Conservation (phyloP, 2,113 vertebrate species). For the Camelus dromedarius region DNA sequence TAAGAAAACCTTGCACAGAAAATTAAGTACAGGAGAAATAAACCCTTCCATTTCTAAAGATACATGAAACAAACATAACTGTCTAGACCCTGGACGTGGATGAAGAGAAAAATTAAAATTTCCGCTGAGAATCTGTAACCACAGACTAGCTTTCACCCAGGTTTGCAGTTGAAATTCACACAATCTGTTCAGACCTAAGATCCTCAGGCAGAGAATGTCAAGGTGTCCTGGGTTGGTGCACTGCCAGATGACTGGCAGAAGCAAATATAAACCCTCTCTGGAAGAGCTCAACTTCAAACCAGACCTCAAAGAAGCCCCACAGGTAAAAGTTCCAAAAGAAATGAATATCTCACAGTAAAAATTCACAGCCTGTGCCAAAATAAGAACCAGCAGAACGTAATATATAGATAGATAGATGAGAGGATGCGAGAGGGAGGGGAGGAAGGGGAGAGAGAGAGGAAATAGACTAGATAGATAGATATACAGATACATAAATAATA, state of each 20-base stretch:
- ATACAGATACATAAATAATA: neutral
- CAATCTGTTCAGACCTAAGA: neutral
- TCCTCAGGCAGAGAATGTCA: neutral
- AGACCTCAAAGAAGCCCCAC: neutral
- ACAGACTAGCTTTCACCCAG: neutral
- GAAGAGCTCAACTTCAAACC: neutral
- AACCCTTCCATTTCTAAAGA: neutral
- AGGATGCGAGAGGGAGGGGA: neutral
- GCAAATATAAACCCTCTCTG: neutral
- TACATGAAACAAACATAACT: neutral
- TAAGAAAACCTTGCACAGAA: neutral
- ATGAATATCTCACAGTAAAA: neutral
- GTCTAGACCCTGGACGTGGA: neutral
- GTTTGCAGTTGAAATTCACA: neutral
- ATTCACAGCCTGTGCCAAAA: neutral
- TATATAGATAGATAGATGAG: neutral
- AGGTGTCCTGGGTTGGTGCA: neutral
- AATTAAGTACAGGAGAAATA: neutral
- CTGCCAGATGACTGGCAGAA: neutral
- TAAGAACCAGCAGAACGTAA: neutral
- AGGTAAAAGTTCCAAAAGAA: constrained; percentile 49
- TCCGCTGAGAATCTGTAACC: neutral
- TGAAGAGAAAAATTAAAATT: constrained; percentile 28
- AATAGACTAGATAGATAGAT: neutral
- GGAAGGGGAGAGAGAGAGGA: neutral